These are phyloP conservation scores for Micrasema minimum DNA, from an alignment of 1,140 invertebrate species.

Conservation along the genomic window DNA sequence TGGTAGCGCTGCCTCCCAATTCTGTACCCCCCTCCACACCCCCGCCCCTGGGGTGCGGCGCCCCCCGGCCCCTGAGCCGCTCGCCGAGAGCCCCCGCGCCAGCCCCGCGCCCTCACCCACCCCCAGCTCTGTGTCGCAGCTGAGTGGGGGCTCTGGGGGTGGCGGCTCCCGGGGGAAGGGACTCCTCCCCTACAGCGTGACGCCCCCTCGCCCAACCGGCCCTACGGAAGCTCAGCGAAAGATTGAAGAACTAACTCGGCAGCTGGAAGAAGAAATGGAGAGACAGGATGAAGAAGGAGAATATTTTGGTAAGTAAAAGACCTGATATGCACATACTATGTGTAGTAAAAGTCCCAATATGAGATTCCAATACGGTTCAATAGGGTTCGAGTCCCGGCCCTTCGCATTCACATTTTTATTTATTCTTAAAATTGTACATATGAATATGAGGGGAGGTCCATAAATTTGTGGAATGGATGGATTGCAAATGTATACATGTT, in stretches of 20 bases:
- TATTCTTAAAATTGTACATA: too few species aligned
- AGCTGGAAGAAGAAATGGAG: conserved; percentile 95
- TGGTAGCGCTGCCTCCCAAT: conserved; percentile 63
- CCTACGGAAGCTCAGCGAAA: conserved; percentile 91
- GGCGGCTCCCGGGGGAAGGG: conserved; percentile 76
- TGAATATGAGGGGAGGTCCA: too few species aligned
- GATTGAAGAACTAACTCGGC: conserved; percentile 88
- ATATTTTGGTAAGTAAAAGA: conserved; percentile 87
- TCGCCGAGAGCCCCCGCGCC: conserved; percentile 55
- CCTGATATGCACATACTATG: too few species aligned
- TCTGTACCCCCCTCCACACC: conserved; percentile 29
- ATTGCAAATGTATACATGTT: too few species aligned
- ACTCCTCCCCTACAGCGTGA: conserved; percentile 87
- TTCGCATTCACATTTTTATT: too few species aligned
- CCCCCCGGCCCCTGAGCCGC: conserved; percentile 63
- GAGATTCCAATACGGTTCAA: too few species aligned
- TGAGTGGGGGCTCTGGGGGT: conserved; percentile 64
- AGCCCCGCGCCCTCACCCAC: conserved; percentile 66
- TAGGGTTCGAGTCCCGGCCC: too few species aligned
- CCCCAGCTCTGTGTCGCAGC: conserved; percentile 65
- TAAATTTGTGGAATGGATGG: too few species aligned
- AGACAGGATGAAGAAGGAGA: conserved; percentile 93
- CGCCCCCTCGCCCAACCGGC: conserved; percentile 83
- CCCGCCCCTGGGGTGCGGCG: conserved; percentile 55
- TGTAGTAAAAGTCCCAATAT: too few species aligned